Evolutionary conservation across 2,113 vertebrate genomes (phyloP).

Genomic region (Prionailurus viverrinus): DNA sequence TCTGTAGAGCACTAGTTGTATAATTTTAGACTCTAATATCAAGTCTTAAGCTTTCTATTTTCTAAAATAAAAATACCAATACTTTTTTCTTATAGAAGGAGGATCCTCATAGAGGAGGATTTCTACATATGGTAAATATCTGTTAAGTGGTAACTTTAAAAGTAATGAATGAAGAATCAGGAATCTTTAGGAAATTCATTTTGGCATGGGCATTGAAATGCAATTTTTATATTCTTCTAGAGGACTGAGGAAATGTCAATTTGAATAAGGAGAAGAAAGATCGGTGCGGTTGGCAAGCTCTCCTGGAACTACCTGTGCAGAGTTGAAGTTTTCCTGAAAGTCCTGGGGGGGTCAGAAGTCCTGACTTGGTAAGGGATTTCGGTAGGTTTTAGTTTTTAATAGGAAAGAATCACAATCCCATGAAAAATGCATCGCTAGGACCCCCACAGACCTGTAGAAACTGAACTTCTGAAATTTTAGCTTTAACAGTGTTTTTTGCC

Average conservation of each 20-base stretch:
- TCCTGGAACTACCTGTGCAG: background rate
- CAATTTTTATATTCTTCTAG: background rate
- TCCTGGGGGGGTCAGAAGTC: background rate
- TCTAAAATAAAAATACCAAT: slow-evolving; percentile 16
- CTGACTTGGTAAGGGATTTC: background rate
- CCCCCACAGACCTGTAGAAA: background rate
- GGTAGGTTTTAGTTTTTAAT: background rate
- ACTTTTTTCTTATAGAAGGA: no score
- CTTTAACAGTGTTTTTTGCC: background rate
- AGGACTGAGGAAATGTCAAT: background rate
- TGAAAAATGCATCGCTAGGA: background rate
- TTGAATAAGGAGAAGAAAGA: slow-evolving; percentile 45
- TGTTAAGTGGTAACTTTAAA: background rate
- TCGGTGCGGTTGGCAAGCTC: background rate
- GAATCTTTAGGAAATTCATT: slow-evolving; percentile 37
- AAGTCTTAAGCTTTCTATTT: slow-evolving; percentile 1
- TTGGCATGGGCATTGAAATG: background rate
- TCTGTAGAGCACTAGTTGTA: background rate
- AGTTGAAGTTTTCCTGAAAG: background rate
- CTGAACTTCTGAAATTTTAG: slow-evolving; percentile 1
- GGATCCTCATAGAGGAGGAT: background rate
- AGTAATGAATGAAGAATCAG: background rate
- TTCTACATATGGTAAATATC: background rate
- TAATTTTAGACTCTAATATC: background rate
- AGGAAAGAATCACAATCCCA: background rate